Percentiles rank a stretch among this genome's conserved stretches.
phyloP scores from a whole-genome alignment of 1,140 invertebrate genomes.

The Leguminivora glycinivorella region DNA sequence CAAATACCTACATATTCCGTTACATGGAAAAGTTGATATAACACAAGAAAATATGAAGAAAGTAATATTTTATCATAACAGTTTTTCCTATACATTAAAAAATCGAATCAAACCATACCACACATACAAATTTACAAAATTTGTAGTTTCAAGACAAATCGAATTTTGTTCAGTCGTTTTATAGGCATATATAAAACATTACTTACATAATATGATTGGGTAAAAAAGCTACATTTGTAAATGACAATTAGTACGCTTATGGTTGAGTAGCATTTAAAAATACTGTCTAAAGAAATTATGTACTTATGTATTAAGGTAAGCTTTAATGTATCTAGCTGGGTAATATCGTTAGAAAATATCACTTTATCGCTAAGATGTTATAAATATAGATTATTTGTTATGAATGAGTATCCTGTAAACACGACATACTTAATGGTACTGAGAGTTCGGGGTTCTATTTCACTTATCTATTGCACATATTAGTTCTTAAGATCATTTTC shows the following conservation, averaged over 20 bases:
- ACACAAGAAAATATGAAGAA: neutral
- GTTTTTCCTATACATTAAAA: conserved; percentile 25
- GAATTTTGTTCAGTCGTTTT: conserved; percentile 57
- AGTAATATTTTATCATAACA: neutral
- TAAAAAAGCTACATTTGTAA: conserved; percentile 72
- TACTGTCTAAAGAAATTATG: conserved; percentile 59
- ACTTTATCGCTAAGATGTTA: conserved; percentile 64
- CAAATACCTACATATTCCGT: conserved; percentile 61
- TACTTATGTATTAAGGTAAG: conserved; percentile 53
- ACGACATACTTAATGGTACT: conserved; percentile 39
- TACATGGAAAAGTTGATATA: conserved; percentile 50
- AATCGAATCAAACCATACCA: conserved; percentile 46
- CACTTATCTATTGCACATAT: conserved; percentile 16
- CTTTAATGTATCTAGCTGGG: conserved; percentile 43
- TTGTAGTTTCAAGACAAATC: conserved; percentile 6
- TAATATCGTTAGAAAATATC: conserved; percentile 74
- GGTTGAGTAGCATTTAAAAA: conserved; percentile 60
- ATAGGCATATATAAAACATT: conserved; percentile 52
- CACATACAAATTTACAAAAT: conserved; percentile 60
- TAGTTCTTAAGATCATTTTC: conserved; percentile 20
- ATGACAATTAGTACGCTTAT: conserved; percentile 49
- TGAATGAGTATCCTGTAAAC: conserved; percentile 24
- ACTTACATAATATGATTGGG: conserved; percentile 54
- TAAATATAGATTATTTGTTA: conserved; percentile 60
- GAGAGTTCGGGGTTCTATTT: conserved; percentile 32